Percentiles rank a stretch among this genome's conserved stretches.
These are phyloP conservation scores for Apeira syringaria DNA, from an alignment of 2,888 invertebrate species.

Conservation along the genomic window DNA sequence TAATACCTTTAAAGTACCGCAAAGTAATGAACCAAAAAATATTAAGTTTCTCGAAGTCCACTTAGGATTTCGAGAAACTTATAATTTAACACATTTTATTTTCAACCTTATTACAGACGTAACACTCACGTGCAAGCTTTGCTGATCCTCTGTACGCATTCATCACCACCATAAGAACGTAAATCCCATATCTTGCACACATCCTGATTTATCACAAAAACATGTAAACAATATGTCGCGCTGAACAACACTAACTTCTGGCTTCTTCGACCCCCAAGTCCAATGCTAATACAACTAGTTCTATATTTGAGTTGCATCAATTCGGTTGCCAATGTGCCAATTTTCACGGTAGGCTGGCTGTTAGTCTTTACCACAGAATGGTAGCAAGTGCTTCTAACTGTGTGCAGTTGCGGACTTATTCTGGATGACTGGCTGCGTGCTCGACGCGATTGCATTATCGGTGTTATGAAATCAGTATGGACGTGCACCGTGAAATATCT, in stretches of 20 bases:
- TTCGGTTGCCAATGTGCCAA: slow-evolving; percentile 70
- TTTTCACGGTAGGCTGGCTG: slow-evolving; percentile 71
- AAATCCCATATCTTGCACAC: slow-evolving; percentile 65
- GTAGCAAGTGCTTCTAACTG: slow-evolving; percentile 40
- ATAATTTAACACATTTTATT: no score
- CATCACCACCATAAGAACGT: slow-evolving; percentile 43
- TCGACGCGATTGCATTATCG: slow-evolving; percentile 36
- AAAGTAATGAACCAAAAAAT: no score
- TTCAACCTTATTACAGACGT: no score
- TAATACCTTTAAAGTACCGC: no score
- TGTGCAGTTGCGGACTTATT: slow-evolving; percentile 43
- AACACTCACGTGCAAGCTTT: slow-evolving; percentile 69
- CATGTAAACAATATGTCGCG: slow-evolving; percentile 34
- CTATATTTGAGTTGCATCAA: slow-evolving; percentile 77
- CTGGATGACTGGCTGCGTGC: slow-evolving; percentile 37
- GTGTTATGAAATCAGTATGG: slow-evolving; percentile 21
- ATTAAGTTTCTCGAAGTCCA: no score
- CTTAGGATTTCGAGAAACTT: no score
- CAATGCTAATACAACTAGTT: slow-evolving; percentile 65
- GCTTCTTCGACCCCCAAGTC: slow-evolving; percentile 51
- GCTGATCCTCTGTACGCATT: slow-evolving; percentile 49
- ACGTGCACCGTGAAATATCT: slow-evolving; percentile 13
- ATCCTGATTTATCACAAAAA: slow-evolving; percentile 46
- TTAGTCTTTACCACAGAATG: slow-evolving; percentile 67
- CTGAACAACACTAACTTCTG: slow-evolving; percentile 53